Evolutionary conservation across 2,888 invertebrate genomes (phyloP).

Genomic region (Eristalis intricaria): DNA sequence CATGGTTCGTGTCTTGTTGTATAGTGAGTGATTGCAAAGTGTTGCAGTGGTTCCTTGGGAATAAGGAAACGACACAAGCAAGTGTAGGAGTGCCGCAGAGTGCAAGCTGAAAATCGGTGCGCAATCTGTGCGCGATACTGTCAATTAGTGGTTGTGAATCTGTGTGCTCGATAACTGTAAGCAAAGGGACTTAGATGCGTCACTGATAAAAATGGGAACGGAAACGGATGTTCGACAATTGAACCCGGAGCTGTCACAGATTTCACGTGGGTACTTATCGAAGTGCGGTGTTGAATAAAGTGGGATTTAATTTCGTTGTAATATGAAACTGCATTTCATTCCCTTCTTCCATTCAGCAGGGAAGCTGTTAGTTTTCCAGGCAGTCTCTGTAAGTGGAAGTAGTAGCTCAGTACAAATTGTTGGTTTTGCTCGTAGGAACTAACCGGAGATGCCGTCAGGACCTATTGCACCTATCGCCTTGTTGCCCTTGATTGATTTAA

Average conservation of each 20-base stretch:
- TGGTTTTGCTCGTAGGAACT: too few species aligned
- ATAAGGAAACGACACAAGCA: neutral
- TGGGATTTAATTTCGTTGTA: too few species aligned
- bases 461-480: too few species aligned
- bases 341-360: too few species aligned
- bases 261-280: neutral
- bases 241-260: neutral
- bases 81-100: neutral
- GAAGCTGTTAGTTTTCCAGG: too few species aligned
- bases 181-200: neutral
- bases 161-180: neutral
- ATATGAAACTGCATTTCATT: too few species aligned
- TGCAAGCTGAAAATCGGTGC: neutral
- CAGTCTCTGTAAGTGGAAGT: too few species aligned
- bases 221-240: neutral
- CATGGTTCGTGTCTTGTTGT: neutral
- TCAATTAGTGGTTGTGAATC: neutral
- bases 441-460: too few species aligned
- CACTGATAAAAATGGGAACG: neutral
- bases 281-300: too few species aligned
- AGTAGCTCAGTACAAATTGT: too few species aligned
- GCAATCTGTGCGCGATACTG: neutral
- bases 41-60: neutral
- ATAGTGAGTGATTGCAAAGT: neutral
- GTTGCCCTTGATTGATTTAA: too few species aligned